A percentile compares a stretch with the other conserved stretches of the same genome.
These are phyloP conservation scores for Lepetodrilus schrolli DNA, from an alignment of 2,888 invertebrate species.

Conservation along the genomic window DNA sequence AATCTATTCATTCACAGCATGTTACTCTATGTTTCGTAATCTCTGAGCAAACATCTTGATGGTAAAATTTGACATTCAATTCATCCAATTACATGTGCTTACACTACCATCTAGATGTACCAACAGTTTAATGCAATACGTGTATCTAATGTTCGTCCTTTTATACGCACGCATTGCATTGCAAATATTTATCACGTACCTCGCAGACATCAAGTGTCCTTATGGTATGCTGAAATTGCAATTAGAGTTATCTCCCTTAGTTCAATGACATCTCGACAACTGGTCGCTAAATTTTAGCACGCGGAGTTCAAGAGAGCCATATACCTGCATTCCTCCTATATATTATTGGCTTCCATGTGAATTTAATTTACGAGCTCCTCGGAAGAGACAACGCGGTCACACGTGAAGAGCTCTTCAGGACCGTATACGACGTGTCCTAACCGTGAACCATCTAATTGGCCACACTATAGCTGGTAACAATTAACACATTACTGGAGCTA, in stretches of 20 bases:
- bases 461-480: not conserved
- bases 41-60: too few relatives aligned
- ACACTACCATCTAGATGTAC: too few relatives aligned
- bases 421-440: not conserved
- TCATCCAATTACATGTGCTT: too few relatives aligned
- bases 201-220: too few relatives aligned
- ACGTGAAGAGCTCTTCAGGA: not conserved
- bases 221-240: constrained; percentile 1
- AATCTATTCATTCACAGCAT: too few relatives aligned
- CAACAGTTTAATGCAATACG: too few relatives aligned
- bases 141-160: too few relatives aligned
- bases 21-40: too few relatives aligned
- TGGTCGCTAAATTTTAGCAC: not conserved
- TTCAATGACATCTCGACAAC: constrained; percentile 1
- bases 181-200: too few relatives aligned
- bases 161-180: too few relatives aligned
- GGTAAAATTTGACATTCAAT: too few relatives aligned
- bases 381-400: too few relatives aligned
- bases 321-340: not conserved
- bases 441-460: not conserved
- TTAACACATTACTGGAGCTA: not conserved
- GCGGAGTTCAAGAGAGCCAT: not conserved
- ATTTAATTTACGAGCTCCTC: not conserved
- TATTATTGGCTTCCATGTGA: not conserved
- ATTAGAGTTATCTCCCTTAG: constrained; percentile 21